These are phyloP conservation scores for human (Homo sapiens) DNA, from an alignment of 2,113 vertebrate species.

Conservation along the genomic window GRCh38 chr15:39309501-39310000, in stretches of 20 bases:
- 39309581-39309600: background rate
- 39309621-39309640: background rate
- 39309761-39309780: background rate
- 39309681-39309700: background rate
- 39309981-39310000: background rate
- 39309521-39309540: background rate
- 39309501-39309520: background rate
- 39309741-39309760: background rate
- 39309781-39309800: background rate
- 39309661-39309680: background rate
- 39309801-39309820: background rate
- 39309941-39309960: background rate
- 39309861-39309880: background rate
- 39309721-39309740: background rate
- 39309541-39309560: background rate
- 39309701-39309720: background rate
- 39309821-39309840: background rate
- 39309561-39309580: background rate
- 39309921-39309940: background rate
- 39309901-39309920: background rate
- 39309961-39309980: background rate
- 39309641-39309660: background rate
- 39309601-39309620: background rate
- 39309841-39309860: background rate
- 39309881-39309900: background rate